These are phyloP conservation scores for Hydrocynus forskahlii DNA, from an alignment of 2,797 vertebrate species.

Conservation along the genomic window DNA sequence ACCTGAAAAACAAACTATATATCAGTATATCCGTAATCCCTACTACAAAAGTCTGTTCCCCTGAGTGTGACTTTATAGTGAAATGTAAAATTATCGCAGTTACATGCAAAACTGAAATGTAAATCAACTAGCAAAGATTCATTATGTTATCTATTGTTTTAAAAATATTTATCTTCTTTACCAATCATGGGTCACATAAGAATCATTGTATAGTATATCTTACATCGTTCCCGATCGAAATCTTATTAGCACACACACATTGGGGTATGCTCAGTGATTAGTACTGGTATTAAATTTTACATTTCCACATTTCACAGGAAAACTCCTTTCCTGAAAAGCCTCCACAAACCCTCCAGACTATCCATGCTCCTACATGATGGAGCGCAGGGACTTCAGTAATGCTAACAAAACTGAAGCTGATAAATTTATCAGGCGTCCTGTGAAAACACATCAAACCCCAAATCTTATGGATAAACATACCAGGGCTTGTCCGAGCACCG, in stretches of 20 bases:
- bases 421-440: conserved; percentile 70
- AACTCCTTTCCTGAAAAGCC: conserved; percentile 52
- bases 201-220: background rate
- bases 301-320: conserved; percentile 54
- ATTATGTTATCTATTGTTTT: too few species aligned
- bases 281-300: conserved; percentile 69
- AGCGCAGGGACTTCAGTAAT: conserved; percentile 63
- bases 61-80: too few species aligned
- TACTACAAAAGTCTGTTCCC: too few species aligned
- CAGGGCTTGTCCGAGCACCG: conserved; percentile 66
- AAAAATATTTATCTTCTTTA: too few species aligned
- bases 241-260: background rate
- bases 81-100: too few species aligned
- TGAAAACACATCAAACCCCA: conserved; percentile 76
- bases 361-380: conserved; percentile 69
- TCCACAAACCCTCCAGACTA: conserved; percentile 25
- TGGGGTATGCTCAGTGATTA: background rate
- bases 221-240: background rate
- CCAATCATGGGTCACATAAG: too few species aligned
- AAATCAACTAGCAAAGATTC: too few species aligned
- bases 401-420: conserved; percentile 75
- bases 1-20: too few species aligned
- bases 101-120: too few species aligned
- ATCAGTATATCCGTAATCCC: too few species aligned
- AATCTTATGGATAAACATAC: conserved; percentile 72